Conservation (phyloP, 2,888 invertebrate species). For the Spilosoma lubricipeda region DNA sequence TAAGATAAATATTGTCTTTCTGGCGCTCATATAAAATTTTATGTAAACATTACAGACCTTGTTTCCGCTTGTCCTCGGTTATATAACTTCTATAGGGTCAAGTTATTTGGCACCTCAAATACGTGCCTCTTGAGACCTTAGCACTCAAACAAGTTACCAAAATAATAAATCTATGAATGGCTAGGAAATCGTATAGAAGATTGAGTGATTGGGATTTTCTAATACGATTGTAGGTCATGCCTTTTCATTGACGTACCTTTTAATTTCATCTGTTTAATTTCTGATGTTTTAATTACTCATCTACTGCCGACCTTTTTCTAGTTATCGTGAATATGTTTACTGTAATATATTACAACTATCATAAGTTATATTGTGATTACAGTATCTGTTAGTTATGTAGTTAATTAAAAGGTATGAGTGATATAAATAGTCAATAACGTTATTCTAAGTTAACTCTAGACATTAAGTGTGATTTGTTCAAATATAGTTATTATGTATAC, state of each 20-base stretch:
- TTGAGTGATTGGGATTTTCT: conserved; percentile 26
- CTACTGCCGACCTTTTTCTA: neutral
- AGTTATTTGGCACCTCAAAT: conserved; percentile 55
- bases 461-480: neutral
- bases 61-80: conserved; percentile 48
- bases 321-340: neutral
- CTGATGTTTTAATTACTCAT: neutral
- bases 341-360: neutral
- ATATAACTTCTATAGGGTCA: conserved; percentile 49
- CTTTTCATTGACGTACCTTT: neutral
- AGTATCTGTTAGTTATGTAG: neutral
- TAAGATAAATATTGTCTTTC: too few species aligned
- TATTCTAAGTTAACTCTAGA: neutral
- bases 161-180: conserved; percentile 39
- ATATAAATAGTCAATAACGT: neutral
- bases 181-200: conserved; percentile 39
- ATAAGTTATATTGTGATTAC: neutral
- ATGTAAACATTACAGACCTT: conserved; percentile 69
- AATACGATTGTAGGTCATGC: conserved; percentile 11
- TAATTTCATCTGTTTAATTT: neutral
- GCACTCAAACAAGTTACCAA: conserved; percentile 45
- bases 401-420: neutral
- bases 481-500: neutral
- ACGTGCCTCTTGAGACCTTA: conserved; percentile 44
- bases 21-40: conserved; percentile 57